Conservation (phyloP, 1,140 invertebrate species). For the Pseudomyrmex gracilis region DNA sequence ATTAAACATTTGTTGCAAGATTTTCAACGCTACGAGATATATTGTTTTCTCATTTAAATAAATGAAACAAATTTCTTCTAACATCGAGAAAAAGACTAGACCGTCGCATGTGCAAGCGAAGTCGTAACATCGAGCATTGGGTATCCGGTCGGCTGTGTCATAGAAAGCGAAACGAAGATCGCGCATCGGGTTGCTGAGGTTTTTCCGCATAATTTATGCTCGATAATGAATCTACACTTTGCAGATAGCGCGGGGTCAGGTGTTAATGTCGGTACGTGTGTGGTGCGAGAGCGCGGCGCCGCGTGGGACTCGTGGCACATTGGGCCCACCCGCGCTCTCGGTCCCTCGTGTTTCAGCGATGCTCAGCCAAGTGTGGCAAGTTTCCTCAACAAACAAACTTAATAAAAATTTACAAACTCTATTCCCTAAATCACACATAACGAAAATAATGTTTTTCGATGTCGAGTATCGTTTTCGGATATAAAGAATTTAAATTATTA, state of each 20-base stretch:
- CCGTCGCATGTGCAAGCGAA: not conserved
- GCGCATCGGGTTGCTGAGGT: slow-evolving; percentile 70
- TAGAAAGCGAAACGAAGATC: slow-evolving; percentile 70
- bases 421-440: not conserved
- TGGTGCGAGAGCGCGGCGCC: slow-evolving; percentile 74
- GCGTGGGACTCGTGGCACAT: slow-evolving; percentile 79
- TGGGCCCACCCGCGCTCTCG: slow-evolving; percentile 78
- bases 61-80: not conserved
- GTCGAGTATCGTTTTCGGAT: not conserved
- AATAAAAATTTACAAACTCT: not conserved
- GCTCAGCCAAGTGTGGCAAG: slow-evolving; percentile 47
- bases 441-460: not conserved
- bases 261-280: slow-evolving; percentile 81
- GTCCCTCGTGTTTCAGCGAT: slow-evolving; percentile 65
- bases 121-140: not conserved
- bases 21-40: not conserved
- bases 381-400: not conserved
- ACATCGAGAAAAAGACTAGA: not conserved
- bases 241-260: slow-evolving; percentile 80
- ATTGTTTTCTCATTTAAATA: not conserved
- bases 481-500: not conserved
- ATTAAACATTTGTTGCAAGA: not conserved
- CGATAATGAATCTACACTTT: slow-evolving; percentile 81
- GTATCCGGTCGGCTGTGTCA: slow-evolving; percentile 4
- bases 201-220: slow-evolving; percentile 81